These are phyloP conservation scores for Catalaphyllia jardinei DNA, from an alignment of 64 coral and sea anemone species.

Conservation along the genomic window DNA sequence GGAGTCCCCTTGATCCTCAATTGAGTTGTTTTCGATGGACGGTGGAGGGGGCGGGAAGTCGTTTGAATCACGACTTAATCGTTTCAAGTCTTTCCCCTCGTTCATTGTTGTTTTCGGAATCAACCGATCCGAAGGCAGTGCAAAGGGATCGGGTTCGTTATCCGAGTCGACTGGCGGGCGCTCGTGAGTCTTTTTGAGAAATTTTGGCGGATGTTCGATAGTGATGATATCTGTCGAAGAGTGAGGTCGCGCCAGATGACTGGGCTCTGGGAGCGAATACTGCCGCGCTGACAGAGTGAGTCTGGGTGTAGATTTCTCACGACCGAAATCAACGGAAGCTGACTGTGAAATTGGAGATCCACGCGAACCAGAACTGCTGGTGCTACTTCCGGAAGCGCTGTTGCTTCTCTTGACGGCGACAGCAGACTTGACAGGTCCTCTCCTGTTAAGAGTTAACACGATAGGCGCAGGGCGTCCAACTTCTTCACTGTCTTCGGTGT, in stretches of 20 bases:
- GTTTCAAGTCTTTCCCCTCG: conserved; percentile 22
- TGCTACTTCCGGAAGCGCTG: conserved; percentile 15
- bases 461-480: conserved; percentile 55
- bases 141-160: conserved; percentile 20
- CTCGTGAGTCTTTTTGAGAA: not conserved
- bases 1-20: conserved; percentile 37
- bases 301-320: conserved; percentile 6
- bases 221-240: conserved; percentile 14
- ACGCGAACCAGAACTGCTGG: not conserved
- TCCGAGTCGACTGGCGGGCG: not conserved
- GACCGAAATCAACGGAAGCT: not conserved
- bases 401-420: conserved; percentile 52
- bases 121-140: conserved; percentile 2
- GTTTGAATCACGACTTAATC: conserved; percentile 32
- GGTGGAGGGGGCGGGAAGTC: conserved; percentile 75
- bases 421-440: conserved; percentile 47
- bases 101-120: conserved; percentile 17
- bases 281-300: conserved; percentile 1
- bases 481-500: conserved; percentile 23
- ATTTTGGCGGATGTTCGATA: conserved; percentile 11
- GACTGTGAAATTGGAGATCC: conserved; percentile 7
- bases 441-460: conserved; percentile 38
- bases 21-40: conserved; percentile 33
- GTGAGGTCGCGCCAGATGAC: not conserved
- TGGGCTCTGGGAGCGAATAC: conserved; percentile 22